Conservation (phyloP, 2,797 vertebrate species). For the Benthosema pterotum region DNA sequence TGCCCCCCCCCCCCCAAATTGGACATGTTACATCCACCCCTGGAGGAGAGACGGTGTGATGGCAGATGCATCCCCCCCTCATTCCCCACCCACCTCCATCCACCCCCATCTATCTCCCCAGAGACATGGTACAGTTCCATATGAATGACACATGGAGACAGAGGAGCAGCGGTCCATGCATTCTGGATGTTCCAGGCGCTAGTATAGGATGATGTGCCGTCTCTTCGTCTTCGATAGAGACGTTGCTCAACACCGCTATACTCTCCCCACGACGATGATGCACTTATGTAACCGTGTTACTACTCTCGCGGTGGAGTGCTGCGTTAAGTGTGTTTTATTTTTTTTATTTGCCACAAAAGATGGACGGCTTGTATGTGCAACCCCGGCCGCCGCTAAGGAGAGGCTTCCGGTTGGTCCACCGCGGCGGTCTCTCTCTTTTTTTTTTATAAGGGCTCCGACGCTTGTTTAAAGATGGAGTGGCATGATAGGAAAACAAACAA, state of each 20-base stretch:
- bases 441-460: conserved; percentile 44
- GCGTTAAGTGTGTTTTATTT: conserved; percentile 30
- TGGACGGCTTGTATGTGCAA: conserved; percentile 35
- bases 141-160: conserved; percentile 9
- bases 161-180: too few relatives aligned
- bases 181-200: neutral
- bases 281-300: conserved; percentile 40
- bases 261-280: conserved; percentile 4
- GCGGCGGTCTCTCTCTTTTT: too few relatives aligned
- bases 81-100: too few relatives aligned
- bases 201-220: conserved; percentile 22
- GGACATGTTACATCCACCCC: too few relatives aligned
- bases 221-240: conserved; percentile 10
- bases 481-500: too few relatives aligned
- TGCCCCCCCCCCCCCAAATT: too few relatives aligned
- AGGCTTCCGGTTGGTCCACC: neutral
- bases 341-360: conserved; percentile 36
- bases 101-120: too few relatives aligned
- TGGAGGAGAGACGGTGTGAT: conserved; percentile 19
- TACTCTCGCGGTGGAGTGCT: conserved; percentile 28
- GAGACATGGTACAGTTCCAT: too few relatives aligned
- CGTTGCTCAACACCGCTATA: conserved; percentile 25
- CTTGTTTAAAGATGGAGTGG: neutral
- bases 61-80: neutral
- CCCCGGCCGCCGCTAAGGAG: conserved; percentile 27